Conservation (phyloP, 2,113 vertebrate species). For the Pipra filicauda region DNA sequence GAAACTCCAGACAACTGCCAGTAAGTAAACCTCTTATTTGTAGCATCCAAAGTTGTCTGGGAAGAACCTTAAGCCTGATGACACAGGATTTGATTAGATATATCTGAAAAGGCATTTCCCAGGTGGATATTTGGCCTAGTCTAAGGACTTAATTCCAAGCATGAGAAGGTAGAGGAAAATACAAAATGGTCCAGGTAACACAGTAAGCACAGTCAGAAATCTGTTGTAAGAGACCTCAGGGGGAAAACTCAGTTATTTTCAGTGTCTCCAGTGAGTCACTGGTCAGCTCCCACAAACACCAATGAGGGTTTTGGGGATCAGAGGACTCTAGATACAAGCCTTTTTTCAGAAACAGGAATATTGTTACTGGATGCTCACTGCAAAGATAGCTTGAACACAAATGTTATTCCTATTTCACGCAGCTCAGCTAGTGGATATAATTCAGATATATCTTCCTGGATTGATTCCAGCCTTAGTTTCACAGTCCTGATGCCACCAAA, state of each 20-base stretch:
- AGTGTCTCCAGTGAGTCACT: background rate
- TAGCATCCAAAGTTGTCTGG: background rate
- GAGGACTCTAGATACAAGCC: background rate
- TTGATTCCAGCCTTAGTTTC: background rate
- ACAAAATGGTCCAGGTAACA: background rate
- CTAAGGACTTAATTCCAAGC: background rate
- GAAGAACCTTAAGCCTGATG: background rate
- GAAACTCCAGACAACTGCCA: background rate
- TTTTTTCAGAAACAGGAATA: background rate
- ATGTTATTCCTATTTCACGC: background rate
- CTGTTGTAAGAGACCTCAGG: background rate
- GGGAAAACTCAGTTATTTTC: background rate
- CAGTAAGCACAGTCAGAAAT: background rate
- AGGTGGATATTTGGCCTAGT: background rate
- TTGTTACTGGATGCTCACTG: background rate
- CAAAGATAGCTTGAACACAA: background rate
- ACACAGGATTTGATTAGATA: background rate
- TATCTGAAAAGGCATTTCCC: background rate
- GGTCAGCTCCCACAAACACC: background rate
- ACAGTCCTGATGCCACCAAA: background rate
- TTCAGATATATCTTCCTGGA: background rate
- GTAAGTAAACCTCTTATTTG: background rate
- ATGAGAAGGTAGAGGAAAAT: background rate
- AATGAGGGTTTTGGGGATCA: background rate
- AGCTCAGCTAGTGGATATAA: background rate